Conservation (phyloP, 53 echinoderm and acorn worm species). For the Glandiceps talaboti region DNA sequence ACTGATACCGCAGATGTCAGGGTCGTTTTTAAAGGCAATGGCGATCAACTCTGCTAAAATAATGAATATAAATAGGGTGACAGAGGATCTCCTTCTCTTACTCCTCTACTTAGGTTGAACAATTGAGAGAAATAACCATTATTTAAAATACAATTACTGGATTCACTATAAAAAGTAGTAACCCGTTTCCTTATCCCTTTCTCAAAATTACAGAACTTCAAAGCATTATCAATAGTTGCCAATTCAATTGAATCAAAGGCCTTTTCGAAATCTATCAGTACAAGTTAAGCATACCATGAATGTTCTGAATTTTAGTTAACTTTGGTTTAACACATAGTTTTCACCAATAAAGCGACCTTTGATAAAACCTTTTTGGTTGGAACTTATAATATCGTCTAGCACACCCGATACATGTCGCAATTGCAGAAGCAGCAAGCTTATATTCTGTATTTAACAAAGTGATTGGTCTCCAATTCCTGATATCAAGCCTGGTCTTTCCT, state of each 20-base stretch:
- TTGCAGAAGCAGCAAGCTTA: conserved; percentile 7
- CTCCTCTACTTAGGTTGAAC: conserved; percentile 16
- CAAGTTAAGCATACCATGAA: conserved; percentile 6
- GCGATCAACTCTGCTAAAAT: conserved; percentile 11
- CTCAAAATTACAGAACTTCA: conserved; percentile 8
- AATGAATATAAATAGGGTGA: conserved; percentile 17
- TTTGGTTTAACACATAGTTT: conserved; percentile 13
- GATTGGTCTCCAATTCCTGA: conserved; percentile 41
- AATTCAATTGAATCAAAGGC: background rate
- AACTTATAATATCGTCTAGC: background rate
- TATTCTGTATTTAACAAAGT: conserved; percentile 21
- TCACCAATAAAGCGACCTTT: conserved; percentile 24
- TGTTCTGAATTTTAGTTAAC: background rate
- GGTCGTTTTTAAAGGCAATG: background rate
- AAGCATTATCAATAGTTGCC: conserved; percentile 4
- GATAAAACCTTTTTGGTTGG: background rate
- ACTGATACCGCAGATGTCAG: background rate
- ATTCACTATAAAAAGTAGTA: conserved; percentile 21
- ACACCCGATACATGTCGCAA: conserved; percentile 13
- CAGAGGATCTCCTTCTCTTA: conserved; percentile 35
- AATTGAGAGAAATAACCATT: conserved; percentile 22
- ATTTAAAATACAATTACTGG: conserved; percentile 8
- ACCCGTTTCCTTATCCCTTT: conserved; percentile 10
- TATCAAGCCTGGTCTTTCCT: conserved; percentile 14
- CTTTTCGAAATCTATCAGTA: background rate